Conservation (phyloP, 2,888 invertebrate genomes). For the Marronus borbonicus region DNA sequence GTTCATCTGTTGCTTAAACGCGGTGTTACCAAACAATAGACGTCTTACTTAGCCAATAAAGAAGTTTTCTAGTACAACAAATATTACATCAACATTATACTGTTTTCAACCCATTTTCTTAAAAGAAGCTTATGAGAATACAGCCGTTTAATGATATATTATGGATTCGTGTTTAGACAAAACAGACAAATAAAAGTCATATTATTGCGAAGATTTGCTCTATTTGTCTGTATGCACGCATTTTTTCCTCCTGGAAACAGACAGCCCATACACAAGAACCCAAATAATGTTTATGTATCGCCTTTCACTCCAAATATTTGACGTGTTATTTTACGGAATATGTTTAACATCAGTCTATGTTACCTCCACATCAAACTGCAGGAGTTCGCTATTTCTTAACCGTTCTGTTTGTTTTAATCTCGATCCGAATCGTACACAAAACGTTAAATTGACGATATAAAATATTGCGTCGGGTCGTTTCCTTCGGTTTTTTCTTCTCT, state of each 20-base stretch:
- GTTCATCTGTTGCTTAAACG: no score
- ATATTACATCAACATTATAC: no score
- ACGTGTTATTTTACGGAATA: constrained; percentile 52
- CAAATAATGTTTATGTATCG: constrained; percentile 42
- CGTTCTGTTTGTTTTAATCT: constrained; percentile 51
- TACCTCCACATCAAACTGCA: constrained; percentile 55
- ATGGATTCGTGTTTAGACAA: neutral
- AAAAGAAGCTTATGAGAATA: no score
- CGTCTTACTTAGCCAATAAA: no score
- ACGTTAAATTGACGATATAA: constrained; percentile 48
- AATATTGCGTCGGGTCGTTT: constrained; percentile 37
- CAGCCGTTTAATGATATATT: no score
- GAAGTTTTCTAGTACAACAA: no score
- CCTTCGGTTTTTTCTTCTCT: constrained; percentile 1
- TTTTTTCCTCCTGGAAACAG: neutral
- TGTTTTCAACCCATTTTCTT: no score
- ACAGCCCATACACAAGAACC: constrained; percentile 15
- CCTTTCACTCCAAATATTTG: constrained; percentile 37
- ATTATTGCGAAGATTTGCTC: neutral
- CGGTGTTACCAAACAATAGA: no score
- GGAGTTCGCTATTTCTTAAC: constrained; percentile 54
- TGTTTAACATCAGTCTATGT: constrained; percentile 54
- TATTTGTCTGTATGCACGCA: neutral
- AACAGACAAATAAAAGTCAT: neutral
- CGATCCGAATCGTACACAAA: constrained; percentile 47